Base-by-base conservation (phyloP, 2,888 invertebrate species). In the Zootermopsis nevadensis region DNA sequence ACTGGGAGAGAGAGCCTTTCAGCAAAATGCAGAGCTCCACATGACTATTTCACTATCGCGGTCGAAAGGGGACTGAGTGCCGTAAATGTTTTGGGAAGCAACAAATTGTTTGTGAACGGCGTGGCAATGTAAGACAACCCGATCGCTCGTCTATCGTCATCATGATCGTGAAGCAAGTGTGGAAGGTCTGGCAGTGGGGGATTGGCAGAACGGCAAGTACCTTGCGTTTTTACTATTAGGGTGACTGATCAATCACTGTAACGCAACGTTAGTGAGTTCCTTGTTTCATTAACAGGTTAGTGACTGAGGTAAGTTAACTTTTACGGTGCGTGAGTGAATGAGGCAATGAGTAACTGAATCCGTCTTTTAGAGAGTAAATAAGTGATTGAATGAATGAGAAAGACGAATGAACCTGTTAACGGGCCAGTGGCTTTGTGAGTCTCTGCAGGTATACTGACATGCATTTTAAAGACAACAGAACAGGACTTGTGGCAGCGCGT, bases 151-250 rank as follows among this genome's bases (percentile, higher is more conserved):
- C 0, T 27, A 33, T 30, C 31, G 31, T 22, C 55, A 55, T 31
- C 77, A 77, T 77, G 77, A 31, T 72, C 35, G 31, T 77, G n/a
- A 80, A 81, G 77, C 83, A 77, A 42, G n/a, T 81, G 33, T 80
- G 55, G 83, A 83, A 83, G 66, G 31, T 55, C 22, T 83, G 83
- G 83, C 77, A 83, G 66, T 83, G 83, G 83, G 83, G 83, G 1
- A 81, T 83, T 1, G 83, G 81, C 33, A 80, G 74, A 66, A 81
- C 83, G 83, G 83, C 80, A 30, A 80, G 83, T 81, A 48, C 19
- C 15, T 42, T 1, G 3, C 42, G 15, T 42, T 42, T 42, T 6
- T 12, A 2, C 1, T 4, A n/a, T n/a, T n/a, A n/a, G n/a, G n/a
- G n/a, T n/a, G n/a, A n/a, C n/a, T n/a, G n/a, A n/a, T n/a, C n/a